These are phyloP conservation scores for Phalacrocorax pelagicus DNA, from an alignment of 2,113 vertebrate species.

Conservation along the genomic window DNA sequence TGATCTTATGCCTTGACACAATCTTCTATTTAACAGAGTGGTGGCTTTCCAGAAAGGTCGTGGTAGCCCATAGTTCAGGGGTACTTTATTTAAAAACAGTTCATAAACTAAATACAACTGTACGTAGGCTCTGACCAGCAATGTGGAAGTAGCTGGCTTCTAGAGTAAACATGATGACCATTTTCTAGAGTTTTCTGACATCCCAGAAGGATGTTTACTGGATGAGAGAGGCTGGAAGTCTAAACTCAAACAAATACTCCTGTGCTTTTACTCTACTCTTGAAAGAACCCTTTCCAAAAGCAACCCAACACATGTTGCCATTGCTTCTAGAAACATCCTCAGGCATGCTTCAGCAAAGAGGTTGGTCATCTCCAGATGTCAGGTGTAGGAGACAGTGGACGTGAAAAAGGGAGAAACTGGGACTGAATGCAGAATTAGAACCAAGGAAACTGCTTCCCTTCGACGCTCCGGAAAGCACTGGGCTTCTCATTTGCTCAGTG, in stretches of 20 bases:
- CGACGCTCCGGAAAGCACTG: neutral
- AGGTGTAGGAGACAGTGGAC: neutral
- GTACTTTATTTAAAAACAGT: neutral
- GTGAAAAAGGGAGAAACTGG: neutral
- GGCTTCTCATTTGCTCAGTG: neutral
- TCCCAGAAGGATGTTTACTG: neutral
- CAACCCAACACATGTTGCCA: neutral
- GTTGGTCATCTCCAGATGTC: neutral
- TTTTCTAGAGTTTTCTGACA: neutral
- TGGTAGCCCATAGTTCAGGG: neutral
- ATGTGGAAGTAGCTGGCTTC: neutral
- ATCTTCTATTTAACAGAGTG: fast-evolving
- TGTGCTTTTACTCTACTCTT: neutral
- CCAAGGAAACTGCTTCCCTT: neutral
- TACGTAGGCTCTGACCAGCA: neutral
- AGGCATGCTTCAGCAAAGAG: neutral
- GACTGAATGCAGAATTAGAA: neutral
- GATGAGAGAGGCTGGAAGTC: neutral
- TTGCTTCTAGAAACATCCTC: neutral
- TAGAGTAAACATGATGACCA: neutral
- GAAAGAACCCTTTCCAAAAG: neutral
- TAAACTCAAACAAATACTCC: neutral
- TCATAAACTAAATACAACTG: neutral
- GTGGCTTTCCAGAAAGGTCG: neutral
- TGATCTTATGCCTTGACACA: neutral